Conservation (phyloP, 2,888 invertebrate species). For the Ichneumoninae sp. region DNA sequence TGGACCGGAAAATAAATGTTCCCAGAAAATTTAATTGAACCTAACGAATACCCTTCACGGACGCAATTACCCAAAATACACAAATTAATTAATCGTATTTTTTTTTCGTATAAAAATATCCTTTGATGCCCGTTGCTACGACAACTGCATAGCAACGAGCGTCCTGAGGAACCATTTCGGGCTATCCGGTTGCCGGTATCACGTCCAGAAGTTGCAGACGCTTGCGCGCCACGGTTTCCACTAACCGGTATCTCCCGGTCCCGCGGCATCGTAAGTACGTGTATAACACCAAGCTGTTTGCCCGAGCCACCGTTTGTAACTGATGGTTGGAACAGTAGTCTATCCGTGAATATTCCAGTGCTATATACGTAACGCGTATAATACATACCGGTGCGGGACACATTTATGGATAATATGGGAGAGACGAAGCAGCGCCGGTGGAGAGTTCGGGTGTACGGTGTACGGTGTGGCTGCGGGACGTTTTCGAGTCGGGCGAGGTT, state of each 20-base stretch:
- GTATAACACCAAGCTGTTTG: neutral
- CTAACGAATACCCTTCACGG: too few relatives aligned
- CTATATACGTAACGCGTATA: neutral
- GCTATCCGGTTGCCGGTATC: neutral
- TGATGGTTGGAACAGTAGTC: neutral
- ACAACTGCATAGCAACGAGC: too few relatives aligned
- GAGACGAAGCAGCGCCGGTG: neutral
- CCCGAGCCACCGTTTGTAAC: constrained; percentile 5
- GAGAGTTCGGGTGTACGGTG: neutral
- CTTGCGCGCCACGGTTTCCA: neutral
- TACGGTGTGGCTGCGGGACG: constrained; percentile 6
- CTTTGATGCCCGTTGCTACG: too few relatives aligned
- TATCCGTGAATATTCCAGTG: constrained; percentile 16
- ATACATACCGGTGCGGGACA: constrained; percentile 37
- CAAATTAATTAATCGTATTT: too few relatives aligned
- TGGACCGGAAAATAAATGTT: too few relatives aligned
- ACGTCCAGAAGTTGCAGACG: neutral
- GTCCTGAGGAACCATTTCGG: too few relatives aligned
- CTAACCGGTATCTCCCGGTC: neutral
- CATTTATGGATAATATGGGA: constrained; percentile 57
- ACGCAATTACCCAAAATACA: too few relatives aligned
- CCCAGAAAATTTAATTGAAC: too few relatives aligned
- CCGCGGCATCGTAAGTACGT: constrained; percentile 1
- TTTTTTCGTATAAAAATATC: too few relatives aligned
- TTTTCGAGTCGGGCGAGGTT: constrained; percentile 37